Evolutionary conservation across 2,113 vertebrate species (phyloP).

Genomic region (Amblyopsis rosae): DNA sequence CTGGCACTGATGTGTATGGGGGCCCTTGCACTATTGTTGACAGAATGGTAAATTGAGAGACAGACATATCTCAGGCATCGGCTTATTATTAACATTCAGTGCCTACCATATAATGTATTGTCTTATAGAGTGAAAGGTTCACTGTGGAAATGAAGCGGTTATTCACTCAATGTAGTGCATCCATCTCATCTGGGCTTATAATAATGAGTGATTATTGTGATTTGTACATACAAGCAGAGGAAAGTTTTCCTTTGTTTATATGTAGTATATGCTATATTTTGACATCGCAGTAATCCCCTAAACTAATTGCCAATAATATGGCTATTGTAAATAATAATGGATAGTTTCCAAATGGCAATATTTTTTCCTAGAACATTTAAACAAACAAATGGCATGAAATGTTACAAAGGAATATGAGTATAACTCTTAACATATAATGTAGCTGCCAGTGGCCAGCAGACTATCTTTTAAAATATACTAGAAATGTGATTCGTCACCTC

Average conservation of each 20-base stretch:
- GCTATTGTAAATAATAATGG: too few species aligned
- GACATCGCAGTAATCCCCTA: too few species aligned
- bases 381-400: not conserved
- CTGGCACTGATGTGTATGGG: constrained; percentile 33
- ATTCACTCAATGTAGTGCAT: not conserved
- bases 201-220: too few species aligned
- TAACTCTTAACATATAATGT: not conserved
- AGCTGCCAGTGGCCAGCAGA: not conserved
- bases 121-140: not conserved
- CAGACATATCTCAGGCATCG: constrained; percentile 47
- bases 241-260: not conserved
- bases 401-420: not conserved
- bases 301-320: too few species aligned
- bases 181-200: too few species aligned
- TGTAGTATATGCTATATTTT: not conserved
- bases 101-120: not conserved
- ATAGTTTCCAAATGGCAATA: too few species aligned
- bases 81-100: constrained; percentile 37
- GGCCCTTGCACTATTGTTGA: constrained; percentile 26
- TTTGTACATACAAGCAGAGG: too few species aligned
- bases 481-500: constrained; percentile 35
- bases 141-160: not conserved
- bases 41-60: constrained; percentile 10
- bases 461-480: constrained; percentile 6
- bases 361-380: too few species aligned